Evolutionary conservation across 2,113 vertebrate species (phyloP).

Genomic region (Chrysochloris asiatica): DNA sequence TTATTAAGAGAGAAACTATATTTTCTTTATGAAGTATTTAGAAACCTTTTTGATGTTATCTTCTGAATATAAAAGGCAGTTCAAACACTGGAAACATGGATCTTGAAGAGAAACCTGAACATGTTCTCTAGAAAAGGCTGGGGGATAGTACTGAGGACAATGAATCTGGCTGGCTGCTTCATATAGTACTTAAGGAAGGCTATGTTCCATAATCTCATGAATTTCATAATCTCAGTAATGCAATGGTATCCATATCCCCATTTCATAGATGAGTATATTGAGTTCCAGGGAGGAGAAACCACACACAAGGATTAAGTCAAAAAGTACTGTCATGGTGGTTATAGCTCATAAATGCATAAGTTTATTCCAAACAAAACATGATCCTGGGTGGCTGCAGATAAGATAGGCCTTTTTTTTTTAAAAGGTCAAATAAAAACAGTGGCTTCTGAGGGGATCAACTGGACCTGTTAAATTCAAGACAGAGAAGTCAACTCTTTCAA

Average conservation of each 20-base stretch:
- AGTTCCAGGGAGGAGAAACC: neutral
- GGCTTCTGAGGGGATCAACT: no score
- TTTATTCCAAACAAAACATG: no score
- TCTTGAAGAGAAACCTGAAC: neutral
- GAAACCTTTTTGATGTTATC: neutral
- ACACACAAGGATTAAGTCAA: no score
- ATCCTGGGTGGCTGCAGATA: no score
- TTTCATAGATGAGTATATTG: neutral
- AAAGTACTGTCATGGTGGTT: no score
- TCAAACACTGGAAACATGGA: conserved; percentile 4
- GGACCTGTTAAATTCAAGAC: no score
- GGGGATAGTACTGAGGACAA: neutral
- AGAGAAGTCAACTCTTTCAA: no score
- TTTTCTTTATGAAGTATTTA: neutral
- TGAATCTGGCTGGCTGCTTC: neutral
- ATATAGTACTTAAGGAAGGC: neutral
- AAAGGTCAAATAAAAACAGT: no score
- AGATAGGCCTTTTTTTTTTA: neutral
- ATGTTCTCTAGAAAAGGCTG: neutral
- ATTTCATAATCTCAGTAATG: neutral
- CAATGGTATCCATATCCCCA: neutral
- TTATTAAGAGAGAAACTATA: conserved; percentile 12
- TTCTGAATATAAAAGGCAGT: neutral
- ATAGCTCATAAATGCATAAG: no score
- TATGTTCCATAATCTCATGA: neutral